A percentile compares a stretch with the other conserved stretches of the same genome.
Conservation (phyloP, 2,888 invertebrate species). For the Amitus sp. region DNA sequence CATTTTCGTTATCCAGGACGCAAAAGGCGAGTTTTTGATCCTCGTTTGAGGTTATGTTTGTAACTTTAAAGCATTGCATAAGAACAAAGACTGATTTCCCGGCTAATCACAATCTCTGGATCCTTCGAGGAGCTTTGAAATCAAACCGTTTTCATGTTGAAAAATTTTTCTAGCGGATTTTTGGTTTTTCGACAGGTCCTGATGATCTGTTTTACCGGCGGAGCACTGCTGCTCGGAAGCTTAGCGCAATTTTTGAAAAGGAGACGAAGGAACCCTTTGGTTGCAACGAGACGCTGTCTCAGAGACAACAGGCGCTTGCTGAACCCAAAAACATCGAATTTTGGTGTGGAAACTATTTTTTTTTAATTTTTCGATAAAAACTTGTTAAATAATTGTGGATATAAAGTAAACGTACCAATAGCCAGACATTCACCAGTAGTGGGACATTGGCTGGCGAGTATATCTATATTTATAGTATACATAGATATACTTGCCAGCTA, state of each 20-base stretch:
- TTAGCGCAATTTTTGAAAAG: slow-evolving; percentile 83
- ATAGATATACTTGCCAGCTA: no score
- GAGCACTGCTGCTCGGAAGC: slow-evolving; percentile 84
- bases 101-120: no score
- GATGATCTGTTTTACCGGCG: slow-evolving; percentile 78
- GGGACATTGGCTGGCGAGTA: no score
- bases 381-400: no score
- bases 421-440: no score
- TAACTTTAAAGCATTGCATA: slow-evolving; percentile 4
- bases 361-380: no score
- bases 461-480: no score
- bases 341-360: slow-evolving; percentile 46
- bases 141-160: no score
- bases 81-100: no score
- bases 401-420: no score
- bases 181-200: slow-evolving; percentile 70
- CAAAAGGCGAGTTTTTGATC: slow-evolving; percentile 73
- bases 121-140: not conserved
- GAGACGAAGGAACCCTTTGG: slow-evolving; percentile 63
- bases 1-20: slow-evolving; percentile 72
- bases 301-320: slow-evolving; percentile 56
- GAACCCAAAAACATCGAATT: slow-evolving; percentile 58
- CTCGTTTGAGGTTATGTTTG: slow-evolving; percentile 34
- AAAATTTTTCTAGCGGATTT: no score
- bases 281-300: slow-evolving; percentile 52